A percentile compares a stretch with the other conserved stretches of the same genome.
phyloP scores from a whole-genome alignment of 2,113 vertebrate genomes.

The Ploceus nigricollis region DNA sequence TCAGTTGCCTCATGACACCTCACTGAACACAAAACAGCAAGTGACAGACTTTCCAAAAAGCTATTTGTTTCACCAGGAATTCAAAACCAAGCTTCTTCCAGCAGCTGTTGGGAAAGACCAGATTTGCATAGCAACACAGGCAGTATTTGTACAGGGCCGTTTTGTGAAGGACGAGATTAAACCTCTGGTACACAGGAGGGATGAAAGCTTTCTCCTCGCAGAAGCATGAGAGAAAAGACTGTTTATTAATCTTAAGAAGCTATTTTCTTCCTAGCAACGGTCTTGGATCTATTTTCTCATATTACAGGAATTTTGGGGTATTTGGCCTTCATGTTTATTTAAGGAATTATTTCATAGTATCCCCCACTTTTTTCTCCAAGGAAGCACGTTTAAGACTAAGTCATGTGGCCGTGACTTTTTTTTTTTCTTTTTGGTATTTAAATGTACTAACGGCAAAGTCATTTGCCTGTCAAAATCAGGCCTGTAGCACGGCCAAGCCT shows the following conservation, averaged over 20 bases:
- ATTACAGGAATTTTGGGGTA: background rate
- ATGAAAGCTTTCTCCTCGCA: background rate
- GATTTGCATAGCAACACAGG: constrained; percentile 1
- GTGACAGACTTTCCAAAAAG: constrained; percentile 43
- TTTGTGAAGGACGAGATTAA: constrained; percentile 17
- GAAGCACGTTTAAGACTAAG: background rate
- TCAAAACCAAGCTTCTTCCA: constrained; percentile 23
- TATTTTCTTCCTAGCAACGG: background rate
- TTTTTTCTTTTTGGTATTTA: background rate
- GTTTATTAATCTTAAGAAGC: background rate
- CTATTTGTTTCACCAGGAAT: constrained; percentile 38
- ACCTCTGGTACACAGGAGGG: background rate
- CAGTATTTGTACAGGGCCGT: background rate
- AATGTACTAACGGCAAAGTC: background rate
- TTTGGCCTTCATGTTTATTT: background rate
- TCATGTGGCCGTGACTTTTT: background rate
- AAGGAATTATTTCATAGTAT: background rate
- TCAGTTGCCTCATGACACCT: constrained; percentile 43
- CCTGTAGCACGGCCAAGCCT: background rate
- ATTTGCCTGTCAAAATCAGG: constrained; percentile 1
- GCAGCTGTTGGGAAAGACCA: constrained; percentile 42
- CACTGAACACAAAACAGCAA: constrained; percentile 43
- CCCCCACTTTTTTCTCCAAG: background rate
- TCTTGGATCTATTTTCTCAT: background rate
- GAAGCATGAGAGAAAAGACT: background rate